Evolutionary conservation across 2,113 vertebrate species (phyloP).

Genomic region (Geothlypis trichas): DNA sequence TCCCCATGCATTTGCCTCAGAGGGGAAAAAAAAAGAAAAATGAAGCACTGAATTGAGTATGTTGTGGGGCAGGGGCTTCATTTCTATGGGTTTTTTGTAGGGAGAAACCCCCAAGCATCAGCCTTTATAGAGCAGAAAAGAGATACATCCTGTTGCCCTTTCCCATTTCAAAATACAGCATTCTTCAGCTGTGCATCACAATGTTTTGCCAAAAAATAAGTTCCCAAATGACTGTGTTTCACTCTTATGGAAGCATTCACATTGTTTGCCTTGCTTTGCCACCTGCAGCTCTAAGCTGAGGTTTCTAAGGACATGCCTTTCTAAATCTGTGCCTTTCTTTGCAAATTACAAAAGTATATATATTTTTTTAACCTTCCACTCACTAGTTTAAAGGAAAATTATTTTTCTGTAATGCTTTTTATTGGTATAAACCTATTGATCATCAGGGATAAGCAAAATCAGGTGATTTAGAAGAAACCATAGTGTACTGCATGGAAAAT

Average conservation of each 20-base stretch:
- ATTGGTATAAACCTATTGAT: neutral
- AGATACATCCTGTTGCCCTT: neutral
- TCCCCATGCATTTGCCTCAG: neutral
- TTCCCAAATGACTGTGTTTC: neutral
- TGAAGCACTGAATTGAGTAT: neutral
- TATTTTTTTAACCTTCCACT: neutral
- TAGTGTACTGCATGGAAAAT: neutral
- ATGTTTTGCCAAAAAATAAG: neutral
- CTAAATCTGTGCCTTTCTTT: neutral
- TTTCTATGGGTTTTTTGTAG: neutral
- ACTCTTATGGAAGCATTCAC: neutral
- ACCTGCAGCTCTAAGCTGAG: neutral
- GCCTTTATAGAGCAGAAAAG: neutral
- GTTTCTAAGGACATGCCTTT: neutral
- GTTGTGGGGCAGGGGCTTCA: neutral
- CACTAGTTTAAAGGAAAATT: neutral
- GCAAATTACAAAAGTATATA: neutral
- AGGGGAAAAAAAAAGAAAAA: neutral
- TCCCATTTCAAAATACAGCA: neutral
- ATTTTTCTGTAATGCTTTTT: neutral
- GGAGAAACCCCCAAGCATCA: neutral
- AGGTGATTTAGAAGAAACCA: neutral
- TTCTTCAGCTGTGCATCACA: neutral
- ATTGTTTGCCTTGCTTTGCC: neutral
- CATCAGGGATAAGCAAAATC: neutral